Base-by-base conservation (phyloP, 2,113 vertebrate species). In the Etia nguti region DNA sequence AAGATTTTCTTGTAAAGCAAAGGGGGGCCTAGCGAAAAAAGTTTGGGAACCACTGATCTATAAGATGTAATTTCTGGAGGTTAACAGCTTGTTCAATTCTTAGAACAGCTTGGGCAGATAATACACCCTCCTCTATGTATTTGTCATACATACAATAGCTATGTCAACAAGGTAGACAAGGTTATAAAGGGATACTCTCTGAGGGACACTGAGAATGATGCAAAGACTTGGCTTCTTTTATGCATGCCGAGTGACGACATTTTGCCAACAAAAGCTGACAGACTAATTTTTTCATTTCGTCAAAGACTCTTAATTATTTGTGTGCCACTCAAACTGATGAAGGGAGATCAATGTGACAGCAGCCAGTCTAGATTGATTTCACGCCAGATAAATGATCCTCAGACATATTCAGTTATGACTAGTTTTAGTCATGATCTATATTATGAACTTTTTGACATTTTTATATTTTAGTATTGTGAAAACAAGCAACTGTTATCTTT, bases 171-270 rank as follows among this genome's bases (percentile, higher is more conserved):
- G 79, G 70, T 83, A 84, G 65, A 81, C 29, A 80, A 82, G 89
- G 70, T 82, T 89, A 85, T 82, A 85, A 85, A 62, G 38, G 13
- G 91, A 95, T 93, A 94, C 93, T 90, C 93, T 93, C 92, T 52
- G 83, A 90, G 90, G 87, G 92, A 90, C 87, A 10, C 46, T 11
- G 90, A 60, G 83, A 90, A 85, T 90, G 87, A 91, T 93, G 92
- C 90, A 90, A 89, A 93, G 86, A 88, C 85, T 86, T 59, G 56
- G 83, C 75, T 82, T 38, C 88, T 92, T 91, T 82, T 88, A 86
- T 83, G 55, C 18, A 20, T 81, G 88, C 92, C 93, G 92, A 87
- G 89, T 90, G 91, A 95, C 93, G 92, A 95, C 92, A 95, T 95
- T 95, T 95, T 90, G 79, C 75, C 65, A 57, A 92, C 90, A 92